Conservation (phyloP, 2,797 vertebrate species). For the Pteronotus mesoamericanus region DNA sequence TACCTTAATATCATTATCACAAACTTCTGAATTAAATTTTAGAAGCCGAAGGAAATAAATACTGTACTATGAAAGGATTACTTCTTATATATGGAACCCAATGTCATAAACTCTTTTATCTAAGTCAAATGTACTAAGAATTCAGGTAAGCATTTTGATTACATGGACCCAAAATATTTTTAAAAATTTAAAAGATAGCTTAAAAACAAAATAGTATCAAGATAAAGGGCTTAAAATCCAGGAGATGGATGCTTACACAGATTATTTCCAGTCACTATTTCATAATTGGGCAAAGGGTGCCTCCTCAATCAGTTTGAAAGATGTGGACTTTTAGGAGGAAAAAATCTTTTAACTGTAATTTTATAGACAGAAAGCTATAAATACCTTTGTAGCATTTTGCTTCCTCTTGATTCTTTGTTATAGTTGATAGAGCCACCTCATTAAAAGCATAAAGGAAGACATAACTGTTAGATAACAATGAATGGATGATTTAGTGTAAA, state of each 20-base stretch:
- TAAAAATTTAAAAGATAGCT: not conserved
- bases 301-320: not conserved
- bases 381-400: not conserved
- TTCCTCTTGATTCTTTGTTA: not conserved
- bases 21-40: conserved; percentile 40
- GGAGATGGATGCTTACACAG: not conserved
- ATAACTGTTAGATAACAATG: not conserved
- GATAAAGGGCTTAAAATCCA: not conserved
- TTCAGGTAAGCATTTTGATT: not conserved
- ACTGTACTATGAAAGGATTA: not conserved
- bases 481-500: not conserved
- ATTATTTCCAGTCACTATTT: not conserved
- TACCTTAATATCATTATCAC: not conserved
- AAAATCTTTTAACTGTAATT: not conserved
- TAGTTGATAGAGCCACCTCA: not conserved
- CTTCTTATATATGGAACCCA: not conserved
- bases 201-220: not conserved
- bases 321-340: not conserved
- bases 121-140: not conserved
- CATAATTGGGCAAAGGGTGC: not conserved
- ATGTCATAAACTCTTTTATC: conserved; percentile 14
- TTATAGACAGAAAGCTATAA: not conserved
- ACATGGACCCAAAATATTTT: not conserved
- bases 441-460: not conserved
- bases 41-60: conserved; percentile 17